Percentiles rank a stretch among this genome's conserved stretches.
Evolutionary conservation across 2,888 invertebrate genomes (phyloP).

Genomic region (Trimorus sp.): DNA sequence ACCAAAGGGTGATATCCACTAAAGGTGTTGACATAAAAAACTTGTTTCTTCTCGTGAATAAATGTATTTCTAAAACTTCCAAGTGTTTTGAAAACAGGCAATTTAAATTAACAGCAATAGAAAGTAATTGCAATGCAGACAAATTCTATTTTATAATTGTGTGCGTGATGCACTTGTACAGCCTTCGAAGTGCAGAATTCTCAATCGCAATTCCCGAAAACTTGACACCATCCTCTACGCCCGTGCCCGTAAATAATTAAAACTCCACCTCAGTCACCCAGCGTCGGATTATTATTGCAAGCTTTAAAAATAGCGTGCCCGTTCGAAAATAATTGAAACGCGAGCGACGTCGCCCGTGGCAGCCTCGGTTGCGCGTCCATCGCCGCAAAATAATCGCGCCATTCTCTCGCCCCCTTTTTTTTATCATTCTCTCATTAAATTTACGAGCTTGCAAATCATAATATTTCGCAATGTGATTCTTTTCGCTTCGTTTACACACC

Average conservation of each 20-base stretch:
- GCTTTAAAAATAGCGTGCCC: constrained; percentile 40
- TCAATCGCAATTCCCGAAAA: no score
- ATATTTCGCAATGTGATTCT: constrained; percentile 50
- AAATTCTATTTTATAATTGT: no score
- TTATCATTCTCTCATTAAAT: constrained; percentile 35
- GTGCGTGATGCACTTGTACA: no score
- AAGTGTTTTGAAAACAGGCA: no score
- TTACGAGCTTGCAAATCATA: constrained; percentile 59
- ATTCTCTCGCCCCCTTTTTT: constrained; percentile 32
- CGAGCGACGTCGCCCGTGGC: constrained; percentile 10
- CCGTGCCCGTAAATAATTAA: constrained; percentile 47
- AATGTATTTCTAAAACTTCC: no score
- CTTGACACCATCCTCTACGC: no score
- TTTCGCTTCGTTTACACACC: constrained; percentile 51
- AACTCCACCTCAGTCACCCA: constrained; percentile 50
- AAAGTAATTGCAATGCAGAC: no score
- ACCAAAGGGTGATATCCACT: no score
- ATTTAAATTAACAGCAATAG: no score
- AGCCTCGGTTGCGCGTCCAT: constrained; percentile 30
- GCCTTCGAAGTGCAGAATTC: no score
- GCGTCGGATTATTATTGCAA: constrained; percentile 37
- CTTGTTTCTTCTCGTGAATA: no score
- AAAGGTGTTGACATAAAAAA: no score
- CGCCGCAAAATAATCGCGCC: constrained; percentile 40
- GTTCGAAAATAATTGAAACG: constrained; percentile 54